phyloP scores from a whole-genome alignment of 35 echinoderm and acorn worm genomes.

The Stichopus chloronotus region DNA sequence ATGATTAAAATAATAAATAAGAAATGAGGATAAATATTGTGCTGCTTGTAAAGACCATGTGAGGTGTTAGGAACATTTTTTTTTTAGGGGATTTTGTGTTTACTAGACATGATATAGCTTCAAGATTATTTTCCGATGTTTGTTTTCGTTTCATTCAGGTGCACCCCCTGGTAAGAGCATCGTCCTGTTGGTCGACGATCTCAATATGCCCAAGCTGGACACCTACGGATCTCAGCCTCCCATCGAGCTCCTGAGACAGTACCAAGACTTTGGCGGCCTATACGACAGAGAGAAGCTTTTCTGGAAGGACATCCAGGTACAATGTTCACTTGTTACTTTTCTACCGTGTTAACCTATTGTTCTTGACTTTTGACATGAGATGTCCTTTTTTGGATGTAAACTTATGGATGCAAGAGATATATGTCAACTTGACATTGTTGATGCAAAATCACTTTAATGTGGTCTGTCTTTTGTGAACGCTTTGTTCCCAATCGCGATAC shows the following conservation, averaged over 20 bases:
- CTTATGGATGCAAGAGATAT: too few species aligned
- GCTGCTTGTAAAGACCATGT: too few species aligned
- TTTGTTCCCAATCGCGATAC: too few species aligned
- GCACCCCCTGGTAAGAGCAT: conserved; percentile 90
- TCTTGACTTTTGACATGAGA: neutral
- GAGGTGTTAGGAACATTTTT: too few species aligned
- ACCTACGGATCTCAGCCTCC: conserved; percentile 98
- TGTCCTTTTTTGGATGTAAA: neutral
- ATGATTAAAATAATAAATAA: too few species aligned
- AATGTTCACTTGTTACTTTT: neutral
- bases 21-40: too few species aligned
- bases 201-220: conserved; percentile 99
- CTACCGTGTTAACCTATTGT: neutral
- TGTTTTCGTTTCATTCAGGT: conserved; percentile 51
- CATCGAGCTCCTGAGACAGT: conserved; percentile 94
- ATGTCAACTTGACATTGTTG: too few species aligned
- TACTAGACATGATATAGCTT: neutral
- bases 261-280: conserved; percentile 91
- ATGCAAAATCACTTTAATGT: too few species aligned
- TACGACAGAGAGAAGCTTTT: conserved; percentile 98
- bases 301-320: conserved; percentile 98
- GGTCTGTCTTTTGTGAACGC: too few species aligned
- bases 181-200: conserved; percentile 96
- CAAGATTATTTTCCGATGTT: neutral
- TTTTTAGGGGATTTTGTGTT: too few species aligned